Evolutionary conservation across 2,797 vertebrate genomes (phyloP), one percentile per base, ranked within the genome.

Genomic region (Tachyglossus aculeatus): DNA sequence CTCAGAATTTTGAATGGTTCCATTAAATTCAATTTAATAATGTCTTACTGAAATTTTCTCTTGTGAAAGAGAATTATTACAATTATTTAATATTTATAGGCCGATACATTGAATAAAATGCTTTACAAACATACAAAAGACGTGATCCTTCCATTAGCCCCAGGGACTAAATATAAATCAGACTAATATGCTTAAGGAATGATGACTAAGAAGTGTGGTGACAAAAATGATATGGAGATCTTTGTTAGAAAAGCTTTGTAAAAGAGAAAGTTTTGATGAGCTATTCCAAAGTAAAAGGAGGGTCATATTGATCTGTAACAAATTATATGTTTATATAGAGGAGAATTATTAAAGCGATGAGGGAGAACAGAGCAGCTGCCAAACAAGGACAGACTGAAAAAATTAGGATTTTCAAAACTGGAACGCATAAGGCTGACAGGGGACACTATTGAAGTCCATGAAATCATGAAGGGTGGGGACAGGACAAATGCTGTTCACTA

Each of bases 21-120:
- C 47, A 39, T 83, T 68, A 67, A 63, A 78, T 67, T 60, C n/a
- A 9, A 67, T 74, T 81, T 69, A 85, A 64, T 67, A 19, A 56
- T 72, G 29, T 11, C 32, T 64, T 44, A 2, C 32, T 71, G 11
- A 53, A 78, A 76, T 55, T 59, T 69, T 43, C 45, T 55, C 9
- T 38, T 81, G 65, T 80, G 32, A 65, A 66, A 47, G 55, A 51
- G 14, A 66, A 37, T 45, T 29, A 29, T 31, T 56, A 36, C 54
- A 64, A 79, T 71, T 75, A 62, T 43, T 60, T 69, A 71, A 61
- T 61, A 50, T 67, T 55, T 78, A 21, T 53, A 55, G 36, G 13
- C 40, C 39, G 37, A 47, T 9, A 71, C 34, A 18, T 36, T 50
- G 38, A 32, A 37, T 55, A 67, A 69, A 29, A 38, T 59, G 62